phyloP scores from a whole-genome alignment of 2,888 invertebrate species.

The Euspilapteryx auroguttella region DNA sequence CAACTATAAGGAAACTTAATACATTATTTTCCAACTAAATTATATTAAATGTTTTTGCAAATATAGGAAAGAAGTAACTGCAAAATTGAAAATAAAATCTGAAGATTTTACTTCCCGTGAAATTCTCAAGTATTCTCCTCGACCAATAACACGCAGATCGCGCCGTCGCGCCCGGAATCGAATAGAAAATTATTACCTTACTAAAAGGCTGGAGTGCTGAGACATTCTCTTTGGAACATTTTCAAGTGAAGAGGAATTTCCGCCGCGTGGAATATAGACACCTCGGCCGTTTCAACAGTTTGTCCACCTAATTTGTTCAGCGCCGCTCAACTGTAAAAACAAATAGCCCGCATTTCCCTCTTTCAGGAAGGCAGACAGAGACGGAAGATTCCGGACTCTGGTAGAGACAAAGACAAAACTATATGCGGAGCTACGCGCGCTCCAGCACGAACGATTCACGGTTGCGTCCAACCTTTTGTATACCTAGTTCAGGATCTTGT shows the following conservation, averaged over 20 bases:
- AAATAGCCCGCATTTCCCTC: conserved; percentile 49
- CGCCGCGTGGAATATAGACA: conserved; percentile 49
- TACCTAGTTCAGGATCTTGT: conserved; percentile 35
- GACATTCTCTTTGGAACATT: conserved; percentile 32
- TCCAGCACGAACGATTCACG: conserved; percentile 22
- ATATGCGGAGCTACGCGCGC: no score
- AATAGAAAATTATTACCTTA: conserved; percentile 42
- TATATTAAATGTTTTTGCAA: no score
- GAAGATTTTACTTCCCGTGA: no score
- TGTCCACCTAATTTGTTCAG: conserved; percentile 61
- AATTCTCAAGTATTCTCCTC: conserved; percentile 25
- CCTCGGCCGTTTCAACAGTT: conserved; percentile 55
- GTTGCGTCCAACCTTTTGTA: conserved; percentile 35
- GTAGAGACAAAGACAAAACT: conserved; percentile 34
- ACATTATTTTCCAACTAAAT: no score
- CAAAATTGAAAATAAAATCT: no score
- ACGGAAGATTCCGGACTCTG: conserved; percentile 27
- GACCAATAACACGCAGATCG: conserved; percentile 35
- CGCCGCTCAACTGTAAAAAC: conserved; percentile 56
- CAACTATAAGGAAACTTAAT: no score
- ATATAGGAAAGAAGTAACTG: no score
- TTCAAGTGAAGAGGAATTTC: conserved; percentile 43
- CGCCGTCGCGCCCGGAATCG: conserved; percentile 24
- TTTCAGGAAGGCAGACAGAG: conserved; percentile 36
- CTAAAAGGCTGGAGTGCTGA: conserved; percentile 33